Percentiles rank a stretch among this genome's conserved stretches.
phyloP scores from a whole-genome alignment of 53 echinoderm and acorn worm species.

The Crossaster papposus region DNA sequence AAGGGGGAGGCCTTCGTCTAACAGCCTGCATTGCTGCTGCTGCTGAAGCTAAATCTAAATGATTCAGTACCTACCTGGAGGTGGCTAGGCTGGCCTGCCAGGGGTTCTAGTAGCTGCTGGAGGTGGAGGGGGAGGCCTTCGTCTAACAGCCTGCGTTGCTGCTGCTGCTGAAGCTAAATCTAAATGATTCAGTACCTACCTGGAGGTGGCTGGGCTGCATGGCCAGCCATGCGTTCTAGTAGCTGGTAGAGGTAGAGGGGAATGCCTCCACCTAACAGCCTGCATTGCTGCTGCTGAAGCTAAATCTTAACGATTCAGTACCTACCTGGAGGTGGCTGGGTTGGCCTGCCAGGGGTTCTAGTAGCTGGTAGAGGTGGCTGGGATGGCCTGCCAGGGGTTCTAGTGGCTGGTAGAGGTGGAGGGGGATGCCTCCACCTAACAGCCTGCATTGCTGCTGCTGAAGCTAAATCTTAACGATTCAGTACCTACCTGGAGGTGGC shows the following conservation, averaged over 20 bases:
- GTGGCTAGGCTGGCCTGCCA: conserved; percentile 29
- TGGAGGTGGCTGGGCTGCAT: conserved; percentile 42
- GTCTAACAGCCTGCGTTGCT: conserved; percentile 30
- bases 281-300: too few species aligned
- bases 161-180: conserved; percentile 16
- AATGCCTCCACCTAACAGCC: too few species aligned
- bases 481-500: neutral
- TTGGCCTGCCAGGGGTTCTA: conserved; percentile 44
- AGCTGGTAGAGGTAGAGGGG: conserved; percentile 29
- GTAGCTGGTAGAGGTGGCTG: conserved; percentile 27
- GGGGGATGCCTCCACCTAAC: conserved; percentile 63
- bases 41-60: too few species aligned
- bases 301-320: too few species aligned
- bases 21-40: too few species aligned
- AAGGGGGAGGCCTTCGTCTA: too few species aligned
- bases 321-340: too few species aligned
- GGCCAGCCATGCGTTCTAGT: too few species aligned
- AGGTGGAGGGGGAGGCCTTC: conserved; percentile 65
- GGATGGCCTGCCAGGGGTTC: too few species aligned
- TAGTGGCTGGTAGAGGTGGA: too few species aligned
- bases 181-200: too few species aligned
- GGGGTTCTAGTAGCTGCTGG: conserved; percentile 19
- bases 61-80: too few species aligned
- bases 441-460: neutral
- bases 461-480: neutral